A percentile compares a stretch with the other conserved stretches of the same genome.
Conservation (phyloP, 2,797 vertebrate genomes). For the Chrosomus eos region DNA sequence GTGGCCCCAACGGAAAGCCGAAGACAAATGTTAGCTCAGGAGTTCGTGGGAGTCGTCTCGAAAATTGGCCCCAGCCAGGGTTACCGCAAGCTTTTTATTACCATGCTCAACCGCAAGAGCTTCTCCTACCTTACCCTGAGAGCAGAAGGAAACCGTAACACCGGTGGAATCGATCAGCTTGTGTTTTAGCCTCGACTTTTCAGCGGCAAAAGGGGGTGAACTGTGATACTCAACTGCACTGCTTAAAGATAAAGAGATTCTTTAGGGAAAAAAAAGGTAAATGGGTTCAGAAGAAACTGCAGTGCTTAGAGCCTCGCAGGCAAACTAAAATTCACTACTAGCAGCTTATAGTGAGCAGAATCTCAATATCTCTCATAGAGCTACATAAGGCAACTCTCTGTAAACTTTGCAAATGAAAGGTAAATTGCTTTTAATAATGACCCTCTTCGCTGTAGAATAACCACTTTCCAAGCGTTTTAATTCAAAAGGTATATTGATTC, state of each 20-base stretch:
- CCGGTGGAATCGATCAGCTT: constrained; percentile 10
- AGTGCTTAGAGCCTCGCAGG: not conserved
- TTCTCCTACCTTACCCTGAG: not conserved
- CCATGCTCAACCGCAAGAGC: not conserved
- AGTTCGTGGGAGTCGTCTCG: constrained; percentile 45
- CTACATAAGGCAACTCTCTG: not conserved
- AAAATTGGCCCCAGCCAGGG: constrained; percentile 18
- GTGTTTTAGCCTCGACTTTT: constrained; percentile 2
- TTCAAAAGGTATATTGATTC: constrained; percentile 1
- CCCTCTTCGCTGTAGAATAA: not conserved
- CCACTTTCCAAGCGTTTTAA: not conserved
- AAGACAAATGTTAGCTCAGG: constrained; percentile 54
- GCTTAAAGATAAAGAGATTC: constrained; percentile 8
- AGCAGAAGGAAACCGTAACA: constrained; percentile 19
- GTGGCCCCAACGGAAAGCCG: constrained; percentile 33
- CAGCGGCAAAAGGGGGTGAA: constrained; percentile 1
- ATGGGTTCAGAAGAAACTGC: constrained; percentile 1
- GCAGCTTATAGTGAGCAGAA: constrained; percentile 4
- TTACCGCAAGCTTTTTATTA: constrained; percentile 13
- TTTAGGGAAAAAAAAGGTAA: not conserved
- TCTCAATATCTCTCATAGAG: not conserved
- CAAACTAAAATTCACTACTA: not conserved
- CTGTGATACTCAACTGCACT: constrained; percentile 2
- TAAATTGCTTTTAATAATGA: not conserved
- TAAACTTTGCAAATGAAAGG: constrained; percentile 15